Evolutionary conservation across 1,140 invertebrate species (phyloP).

Genomic region (Nasonia giraulti): DNA sequence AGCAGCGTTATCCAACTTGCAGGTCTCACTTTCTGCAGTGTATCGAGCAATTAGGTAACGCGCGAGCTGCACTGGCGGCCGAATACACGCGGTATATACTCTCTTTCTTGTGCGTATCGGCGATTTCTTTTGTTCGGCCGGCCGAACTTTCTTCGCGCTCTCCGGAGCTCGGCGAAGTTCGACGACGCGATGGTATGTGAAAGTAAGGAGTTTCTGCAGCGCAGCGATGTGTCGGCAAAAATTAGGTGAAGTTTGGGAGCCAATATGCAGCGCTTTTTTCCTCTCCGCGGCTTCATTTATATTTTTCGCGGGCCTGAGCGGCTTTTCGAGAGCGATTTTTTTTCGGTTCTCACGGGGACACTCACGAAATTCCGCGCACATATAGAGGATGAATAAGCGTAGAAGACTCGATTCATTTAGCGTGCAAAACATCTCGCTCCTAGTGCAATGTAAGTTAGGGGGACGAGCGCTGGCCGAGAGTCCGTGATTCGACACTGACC

Average conservation of each 20-base stretch:
- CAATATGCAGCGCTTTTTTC: neutral
- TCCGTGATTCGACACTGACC: conserved; percentile 41
- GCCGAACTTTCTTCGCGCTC: conserved; percentile 20
- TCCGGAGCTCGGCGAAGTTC: neutral
- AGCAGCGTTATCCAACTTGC: conserved; percentile 36
- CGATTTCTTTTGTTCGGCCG: conserved; percentile 20
- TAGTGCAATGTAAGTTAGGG: conserved; percentile 46
- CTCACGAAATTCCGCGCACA: too few species aligned
- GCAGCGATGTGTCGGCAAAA: neutral
- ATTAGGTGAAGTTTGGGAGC: neutral
- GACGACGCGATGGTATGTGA: neutral
- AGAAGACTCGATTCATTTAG: neutral
- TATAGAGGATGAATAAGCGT: too few species aligned
- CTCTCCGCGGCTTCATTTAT: neutral
- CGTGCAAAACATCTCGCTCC: neutral
- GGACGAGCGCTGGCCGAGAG: conserved; percentile 11
- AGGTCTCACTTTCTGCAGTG: conserved; percentile 45
- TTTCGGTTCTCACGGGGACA: too few species aligned
- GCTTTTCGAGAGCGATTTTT: neutral
- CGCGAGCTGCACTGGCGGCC: neutral
- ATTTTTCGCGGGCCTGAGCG: neutral
- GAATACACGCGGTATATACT: neutral
- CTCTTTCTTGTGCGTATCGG: conserved; percentile 17
- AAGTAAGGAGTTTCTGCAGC: neutral
- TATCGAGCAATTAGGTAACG: conserved; percentile 49